Base-by-base conservation (phyloP, 2,888 invertebrate genomes). In the Hirtodrosophila duncani region DNA sequence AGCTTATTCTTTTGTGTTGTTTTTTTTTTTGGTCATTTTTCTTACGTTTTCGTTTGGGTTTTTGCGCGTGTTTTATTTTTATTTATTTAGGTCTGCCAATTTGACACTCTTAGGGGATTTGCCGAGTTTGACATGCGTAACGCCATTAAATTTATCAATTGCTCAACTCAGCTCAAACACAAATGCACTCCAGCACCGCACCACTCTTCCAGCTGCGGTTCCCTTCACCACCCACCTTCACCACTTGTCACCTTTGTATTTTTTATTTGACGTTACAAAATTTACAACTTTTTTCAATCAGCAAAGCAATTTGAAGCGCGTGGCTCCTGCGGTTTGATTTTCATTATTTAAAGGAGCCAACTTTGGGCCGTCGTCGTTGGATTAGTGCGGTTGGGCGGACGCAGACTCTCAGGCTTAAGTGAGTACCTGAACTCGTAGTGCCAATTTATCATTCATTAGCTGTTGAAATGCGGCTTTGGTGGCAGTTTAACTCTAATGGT, bases 91-190 rank as follows among this genome's bases (percentile, higher is more conserved):
- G 78, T 60, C 20, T 37, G 42, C 49, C 80, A 59, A 81, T 74
- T 79, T 81, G 82, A 75, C 64, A 80, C 58, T 79, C 65, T 72
- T 64, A 82, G 62, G n/a, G 74, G 74, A 80, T 77, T 82, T 75
- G 41, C 53, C 36, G 48, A 56, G 69, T 56, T 77, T 75, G 74
- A 80, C 74, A 82, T 65, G 81, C 82, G 82, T 80, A 82, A 82
- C 81, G 79, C 82, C 74, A 82, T 75, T 82, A 75, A 75, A 80
- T 75, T 77, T 80, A 82, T 82, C 74, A 75, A 75, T 82, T 80
- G 81, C 82, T 65, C 67, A 69, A 58, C 55, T 56, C 79, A 60
- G 20, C 50, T 27, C 31, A 14, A 39, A 24, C 29, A 10, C 38
- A n/a, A n/a, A n/a, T n/a, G n/a, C 29, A 37, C n/a, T 31, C 11